Evolutionary conservation across 1,140 invertebrate species (phyloP).

Genomic region (Geopemphigus sp.): DNA sequence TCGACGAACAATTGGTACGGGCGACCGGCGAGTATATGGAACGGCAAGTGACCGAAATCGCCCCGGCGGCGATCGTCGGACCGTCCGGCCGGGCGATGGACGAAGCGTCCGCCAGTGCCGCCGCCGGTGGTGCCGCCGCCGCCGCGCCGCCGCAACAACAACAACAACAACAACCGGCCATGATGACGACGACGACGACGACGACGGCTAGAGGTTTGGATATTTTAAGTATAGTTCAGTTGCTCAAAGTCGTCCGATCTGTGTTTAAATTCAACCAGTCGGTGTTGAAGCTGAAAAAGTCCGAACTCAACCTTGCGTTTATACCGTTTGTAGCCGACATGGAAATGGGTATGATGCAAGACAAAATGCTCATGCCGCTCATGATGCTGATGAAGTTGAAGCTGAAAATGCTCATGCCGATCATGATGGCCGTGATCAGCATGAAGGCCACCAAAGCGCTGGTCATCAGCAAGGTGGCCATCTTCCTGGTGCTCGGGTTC

Average conservation of each 20-base stretch:
- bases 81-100: slow-evolving; percentile 52
- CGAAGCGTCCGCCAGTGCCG: too few species aligned
- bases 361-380: slow-evolving; percentile 76
- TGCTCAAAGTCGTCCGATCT: not conserved
- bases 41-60: slow-evolving; percentile 41
- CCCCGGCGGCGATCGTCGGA: slow-evolving; percentile 61
- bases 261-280: not conserved
- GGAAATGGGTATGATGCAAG: slow-evolving; percentile 64
- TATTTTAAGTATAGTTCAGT: not conserved
- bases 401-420: slow-evolving; percentile 78
- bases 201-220: slow-evolving; percentile 46
- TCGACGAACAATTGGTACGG: not conserved
- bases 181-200: slow-evolving; percentile 27
- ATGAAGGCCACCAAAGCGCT: slow-evolving; percentile 79
- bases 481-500: slow-evolving; percentile 75
- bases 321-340: slow-evolving; percentile 44
- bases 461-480: slow-evolving; percentile 76
- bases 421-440: slow-evolving; percentile 72
- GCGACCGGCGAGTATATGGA: not conserved
- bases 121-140: not conserved
- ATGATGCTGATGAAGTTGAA: slow-evolving; percentile 77
- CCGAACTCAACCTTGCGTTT: slow-evolving; percentile 30
- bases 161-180: too few species aligned
- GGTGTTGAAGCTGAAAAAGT: not conserved
- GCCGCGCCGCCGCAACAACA: not conserved